Conservation (phyloP, 30 jellyfish, hydroid and myxozoan species). For the Rhopilema esculentum region DNA sequence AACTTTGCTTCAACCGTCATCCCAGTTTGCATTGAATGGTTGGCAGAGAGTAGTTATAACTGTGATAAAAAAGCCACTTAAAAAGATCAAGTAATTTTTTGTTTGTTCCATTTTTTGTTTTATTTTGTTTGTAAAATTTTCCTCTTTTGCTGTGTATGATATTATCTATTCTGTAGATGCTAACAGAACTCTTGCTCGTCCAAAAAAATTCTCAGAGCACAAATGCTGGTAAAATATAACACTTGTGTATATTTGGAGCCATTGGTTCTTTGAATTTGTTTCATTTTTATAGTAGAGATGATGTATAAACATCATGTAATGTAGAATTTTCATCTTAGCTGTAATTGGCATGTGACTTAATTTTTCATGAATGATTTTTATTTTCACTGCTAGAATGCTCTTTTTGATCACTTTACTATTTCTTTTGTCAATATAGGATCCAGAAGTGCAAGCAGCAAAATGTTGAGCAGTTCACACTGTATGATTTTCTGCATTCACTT, state of each 20-base stretch:
- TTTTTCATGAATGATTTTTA: background rate
- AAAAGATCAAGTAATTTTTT: conserved; percentile 36
- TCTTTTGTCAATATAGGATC: conserved; percentile 3
- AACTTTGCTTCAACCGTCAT: conserved; percentile 57
- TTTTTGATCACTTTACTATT: background rate
- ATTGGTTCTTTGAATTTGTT: no score
- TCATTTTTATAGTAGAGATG: no score
- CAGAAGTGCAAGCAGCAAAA: background rate
- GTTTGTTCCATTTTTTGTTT: background rate
- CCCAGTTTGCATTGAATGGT: conserved; percentile 48
- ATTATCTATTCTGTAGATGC: no score
- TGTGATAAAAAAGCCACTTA: conserved; percentile 56
- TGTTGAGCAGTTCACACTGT: conserved; percentile 10
- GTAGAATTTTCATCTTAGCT: no score
- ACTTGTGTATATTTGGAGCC: no score
- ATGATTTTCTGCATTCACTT: conserved; percentile 11
- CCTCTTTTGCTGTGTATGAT: no score
- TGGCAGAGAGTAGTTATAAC: conserved; percentile 54
- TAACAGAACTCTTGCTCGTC: no score
- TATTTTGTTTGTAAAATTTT: background rate
- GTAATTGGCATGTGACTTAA: no score
- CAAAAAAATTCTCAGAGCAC: no score
- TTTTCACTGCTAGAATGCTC: background rate
- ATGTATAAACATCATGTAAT: no score
- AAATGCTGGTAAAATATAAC: no score